A percentile compares a stretch with the other conserved stretches of the same genome.
phyloP scores from a whole-genome alignment of 2,113 vertebrate genomes.

The Rhizomys pruinosus region DNA sequence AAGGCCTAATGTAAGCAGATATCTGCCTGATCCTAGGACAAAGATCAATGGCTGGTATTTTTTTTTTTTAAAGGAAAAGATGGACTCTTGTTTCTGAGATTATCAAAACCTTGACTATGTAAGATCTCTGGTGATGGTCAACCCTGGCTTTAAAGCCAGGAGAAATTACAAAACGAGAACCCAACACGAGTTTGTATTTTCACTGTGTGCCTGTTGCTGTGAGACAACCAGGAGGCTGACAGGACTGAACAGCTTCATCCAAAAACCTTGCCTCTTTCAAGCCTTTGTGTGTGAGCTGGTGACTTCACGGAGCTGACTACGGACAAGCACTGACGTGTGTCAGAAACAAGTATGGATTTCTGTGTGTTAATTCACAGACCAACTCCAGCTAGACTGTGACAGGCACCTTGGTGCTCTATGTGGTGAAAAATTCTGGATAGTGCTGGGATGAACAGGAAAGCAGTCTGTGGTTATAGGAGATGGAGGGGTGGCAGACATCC shows the following conservation, averaged over 20 bases:
- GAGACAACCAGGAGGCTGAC: background rate
- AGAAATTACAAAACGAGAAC: background rate
- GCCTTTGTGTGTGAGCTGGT: background rate
- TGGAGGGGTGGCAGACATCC: background rate
- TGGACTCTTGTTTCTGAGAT: background rate
- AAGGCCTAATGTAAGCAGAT: background rate
- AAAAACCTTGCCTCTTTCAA: background rate
- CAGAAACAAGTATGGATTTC: background rate
- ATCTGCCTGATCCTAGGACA: background rate
- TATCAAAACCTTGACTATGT: background rate
- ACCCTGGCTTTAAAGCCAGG: background rate
- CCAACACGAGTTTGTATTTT: background rate
- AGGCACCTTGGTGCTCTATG: background rate
- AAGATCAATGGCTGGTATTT: background rate
- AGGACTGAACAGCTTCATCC: background rate
- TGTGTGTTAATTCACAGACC: background rate
- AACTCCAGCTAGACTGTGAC: background rate
- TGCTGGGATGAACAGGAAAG: background rate
- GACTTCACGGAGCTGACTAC: background rate
- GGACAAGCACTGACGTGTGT: background rate
- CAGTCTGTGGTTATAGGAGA: background rate
- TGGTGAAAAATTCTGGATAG: background rate
- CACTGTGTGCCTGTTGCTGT: background rate
- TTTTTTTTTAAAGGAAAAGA: conserved; percentile 30
- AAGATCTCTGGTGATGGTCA: conserved; percentile 5